These are phyloP conservation scores for Actinia equina DNA, from an alignment of 64 coral and sea anemone species.

Conservation along the genomic window DNA sequence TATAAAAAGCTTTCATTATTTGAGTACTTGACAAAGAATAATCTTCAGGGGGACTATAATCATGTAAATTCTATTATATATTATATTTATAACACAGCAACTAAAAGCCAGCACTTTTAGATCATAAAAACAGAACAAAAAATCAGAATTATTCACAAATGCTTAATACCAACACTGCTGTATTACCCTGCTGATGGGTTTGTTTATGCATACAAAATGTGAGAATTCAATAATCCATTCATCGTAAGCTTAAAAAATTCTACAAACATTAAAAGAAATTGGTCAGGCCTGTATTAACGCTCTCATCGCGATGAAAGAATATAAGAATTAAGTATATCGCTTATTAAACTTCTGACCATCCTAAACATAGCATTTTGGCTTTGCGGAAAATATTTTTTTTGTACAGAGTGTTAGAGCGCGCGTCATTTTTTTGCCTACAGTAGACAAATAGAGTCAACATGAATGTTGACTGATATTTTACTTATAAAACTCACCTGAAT, in stretches of 20 bases:
- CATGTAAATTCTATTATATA: slow-evolving; percentile 5
- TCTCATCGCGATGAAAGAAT: neutral
- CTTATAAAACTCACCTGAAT: neutral
- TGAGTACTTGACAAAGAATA: slow-evolving; percentile 5
- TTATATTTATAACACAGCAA: neutral
- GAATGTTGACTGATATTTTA: neutral
- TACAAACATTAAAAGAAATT: neutral
- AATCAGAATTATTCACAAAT: neutral
- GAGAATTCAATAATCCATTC: neutral
- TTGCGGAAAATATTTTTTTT: no score
- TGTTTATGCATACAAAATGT: neutral
- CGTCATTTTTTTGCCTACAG: neutral
- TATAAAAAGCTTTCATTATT: slow-evolving; percentile 10
- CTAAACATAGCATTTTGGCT: neutral
- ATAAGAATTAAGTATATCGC: no score
- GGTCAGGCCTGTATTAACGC: neutral
- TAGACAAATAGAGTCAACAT: neutral
- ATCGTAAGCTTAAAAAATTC: slow-evolving; percentile 4
- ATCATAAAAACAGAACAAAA: neutral
- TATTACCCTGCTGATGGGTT: neutral
- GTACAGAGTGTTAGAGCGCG: no score
- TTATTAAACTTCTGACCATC: neutral
- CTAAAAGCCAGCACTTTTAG: neutral
- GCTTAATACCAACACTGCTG: neutral
- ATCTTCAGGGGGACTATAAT: slow-evolving; percentile 6